Evolutionary conservation across 2,113 vertebrate species (phyloP), one percentile per base, ranked within the genome.

Genomic region (Hippocampus mohnikei): DNA sequence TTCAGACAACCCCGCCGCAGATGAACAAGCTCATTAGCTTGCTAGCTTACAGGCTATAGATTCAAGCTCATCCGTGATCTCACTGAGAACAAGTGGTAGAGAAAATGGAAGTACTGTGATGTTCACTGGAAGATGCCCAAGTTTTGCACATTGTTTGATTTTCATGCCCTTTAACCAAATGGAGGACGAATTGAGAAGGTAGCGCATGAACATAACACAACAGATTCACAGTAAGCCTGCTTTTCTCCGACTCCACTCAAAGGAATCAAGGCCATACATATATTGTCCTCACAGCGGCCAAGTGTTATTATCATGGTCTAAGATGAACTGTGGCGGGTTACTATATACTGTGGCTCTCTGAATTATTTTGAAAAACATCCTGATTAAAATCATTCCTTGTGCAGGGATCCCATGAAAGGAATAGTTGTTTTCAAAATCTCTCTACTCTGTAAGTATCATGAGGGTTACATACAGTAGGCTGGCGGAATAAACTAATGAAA

Each of bases 371-470:
- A 79, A 85, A 86, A 90, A 88, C 82, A 90, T 89, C 55, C 79
- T 41, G 89, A 91, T 91, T 91, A 89, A 90, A 91, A 83, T 72
- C 73, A 89, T 83, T 85, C 74, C 62, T 84, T 81, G 74, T 62
- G 60, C 68, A 55, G 77, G 81, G 76, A 89, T 87, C 85, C 74
- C 74, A 83, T 61, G 80, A 78, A 84, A 84, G 75, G 52, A 85
- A 89, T 90, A 87, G 89, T 89, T 87, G 78, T 88, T 82, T 88
- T 75, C 75, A 56, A 81, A 81, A 72, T 84, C 73, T 81, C 56
- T 72, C 66, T 76, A 72, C 29, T 37, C 67, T 78, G 42, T 83
- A 86, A 82, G 78, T 72, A 89, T 59, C 68, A 56, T 61, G 50
- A 69, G 70, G 79, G 74, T 76, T 84, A 79, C 65, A 66, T 56